Base-by-base conservation (phyloP, 2,888 invertebrate genomes). In the Himalopsyche anomala region DNA sequence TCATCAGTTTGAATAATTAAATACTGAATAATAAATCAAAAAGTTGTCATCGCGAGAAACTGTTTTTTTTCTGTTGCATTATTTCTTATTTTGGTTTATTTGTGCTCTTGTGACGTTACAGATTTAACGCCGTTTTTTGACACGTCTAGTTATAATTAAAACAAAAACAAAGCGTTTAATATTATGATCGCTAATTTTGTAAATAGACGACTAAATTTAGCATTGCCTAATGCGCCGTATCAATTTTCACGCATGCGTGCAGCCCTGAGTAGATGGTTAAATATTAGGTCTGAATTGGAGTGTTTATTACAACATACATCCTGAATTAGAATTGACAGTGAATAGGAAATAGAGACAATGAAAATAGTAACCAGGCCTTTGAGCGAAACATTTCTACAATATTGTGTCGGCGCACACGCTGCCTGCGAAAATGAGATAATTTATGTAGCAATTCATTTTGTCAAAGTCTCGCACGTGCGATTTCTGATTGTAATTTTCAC, bases 301-400 rank as follows among this genome's bases (percentile, higher is more conserved):
- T 74, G 74, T 36, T 74, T 36, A 74, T 74, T 74, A 74, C 74
- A 36, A 74, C 36, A 74, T 74, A 74, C 74, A 74, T 74, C 74
- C 28, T 74, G 74, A 74, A 74, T 74, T 74, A 74, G 19, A 74
- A 74, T 74, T 74, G 74, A 74, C 74, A 74, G 74, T 74, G 74
- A 74, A 74, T 74, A 74, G 74, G 74, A 74, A 74, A 74, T 74
- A 74, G 19, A 74, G 74, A 74, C 74, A 74, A 74, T 74, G 74
- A 74, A 19, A 74, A 15, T 36, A 74, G 36, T 74, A 74, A 36
- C 74, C 74, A 74, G 5, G 74, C 74, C 74, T 74, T 74, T 74
- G 74, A 74, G 36, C 74, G 74, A 12, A 36, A 74, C 19, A 74
- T 74, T 74, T 74, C 74, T 15, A 74, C 74, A 36, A 38, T 74